Evolutionary conservation across 2,113 vertebrate genomes (phyloP), one percentile per base, ranked within the genome.

Genomic region (Noctilio leporinus): DNA sequence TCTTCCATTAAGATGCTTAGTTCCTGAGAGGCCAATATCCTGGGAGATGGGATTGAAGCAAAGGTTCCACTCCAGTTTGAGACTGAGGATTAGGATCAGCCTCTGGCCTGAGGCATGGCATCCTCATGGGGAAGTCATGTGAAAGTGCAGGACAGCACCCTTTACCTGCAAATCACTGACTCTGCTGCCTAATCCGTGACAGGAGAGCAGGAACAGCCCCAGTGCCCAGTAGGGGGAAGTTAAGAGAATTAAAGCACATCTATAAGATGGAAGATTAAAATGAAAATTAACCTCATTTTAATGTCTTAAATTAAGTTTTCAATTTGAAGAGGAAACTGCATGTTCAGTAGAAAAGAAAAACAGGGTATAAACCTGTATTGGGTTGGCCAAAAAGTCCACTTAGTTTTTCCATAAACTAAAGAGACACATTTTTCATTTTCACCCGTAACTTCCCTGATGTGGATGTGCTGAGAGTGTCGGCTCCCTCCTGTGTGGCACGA

Each of bases 161-260:
- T 53, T 26, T 26, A 35, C 75, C 84, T 45, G 47, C 30, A 17
- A 14, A 86, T 73, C 59, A 5, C 10, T 14, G 62, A 4, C 1
- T 2, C 6, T 19, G 17, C 16, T 9, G 47, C 47, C 3, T 33
- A 4, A 1, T 24, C 5, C 10, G 40, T 3, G 16, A 19, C 26
- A 11, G 11, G 35, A 73, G 19, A 49, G 17, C n/a, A 28, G 30
- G 38, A 28, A 45, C 22, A 40, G 67, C 38, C 55, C 4, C 1
- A 3, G 12, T 17, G 47, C 33, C 57, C 16, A 19, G 19, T 0
- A 49, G 19, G 26, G 78, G n/a, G 35, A 1, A 3, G 33, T 16
- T 22, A 26, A 24, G 30, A 76, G 22, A 28, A 33, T 14, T 4
- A 22, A 59, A 40, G 40, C 26, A 10, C 10, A 1, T 22, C 15